These are phyloP conservation scores for Pantelozetes paolii DNA, from an alignment of 2,888 invertebrate species.

Conservation along the genomic window DNA sequence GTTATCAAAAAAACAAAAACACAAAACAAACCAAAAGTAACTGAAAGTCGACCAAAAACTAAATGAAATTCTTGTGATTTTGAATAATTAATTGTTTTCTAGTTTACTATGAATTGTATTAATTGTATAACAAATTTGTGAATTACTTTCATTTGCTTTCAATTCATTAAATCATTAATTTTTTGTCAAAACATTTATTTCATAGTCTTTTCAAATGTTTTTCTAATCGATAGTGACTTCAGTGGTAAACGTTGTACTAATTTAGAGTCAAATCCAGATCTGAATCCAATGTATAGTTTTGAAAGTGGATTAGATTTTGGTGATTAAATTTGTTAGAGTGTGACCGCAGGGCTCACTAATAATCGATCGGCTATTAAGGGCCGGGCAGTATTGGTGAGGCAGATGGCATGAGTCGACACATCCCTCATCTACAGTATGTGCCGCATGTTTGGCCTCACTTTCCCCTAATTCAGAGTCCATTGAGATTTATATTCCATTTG, in stretches of 20 bases:
- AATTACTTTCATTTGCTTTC: no score
- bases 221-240: neutral
- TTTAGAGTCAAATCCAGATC: neutral
- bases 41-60: no score
- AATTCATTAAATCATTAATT: no score
- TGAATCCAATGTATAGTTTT: neutral
- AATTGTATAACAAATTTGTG: no score
- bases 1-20: no score
- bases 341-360: neutral
- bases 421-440: neutral
- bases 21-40: no score
- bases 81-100: no score
- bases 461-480: no score
- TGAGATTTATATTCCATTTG: constrained; percentile 2
- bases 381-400: neutral
- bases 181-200: no score
- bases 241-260: neutral
- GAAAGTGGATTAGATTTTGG: neutral
- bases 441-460: neutral
- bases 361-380: neutral
- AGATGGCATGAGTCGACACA: neutral
- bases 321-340: constrained; percentile 2
- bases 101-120: no score
- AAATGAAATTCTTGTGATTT: no score
- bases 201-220: neutral